Evolutionary conservation across 2,888 invertebrate species (phyloP).

Genomic region (Actias luna): DNA sequence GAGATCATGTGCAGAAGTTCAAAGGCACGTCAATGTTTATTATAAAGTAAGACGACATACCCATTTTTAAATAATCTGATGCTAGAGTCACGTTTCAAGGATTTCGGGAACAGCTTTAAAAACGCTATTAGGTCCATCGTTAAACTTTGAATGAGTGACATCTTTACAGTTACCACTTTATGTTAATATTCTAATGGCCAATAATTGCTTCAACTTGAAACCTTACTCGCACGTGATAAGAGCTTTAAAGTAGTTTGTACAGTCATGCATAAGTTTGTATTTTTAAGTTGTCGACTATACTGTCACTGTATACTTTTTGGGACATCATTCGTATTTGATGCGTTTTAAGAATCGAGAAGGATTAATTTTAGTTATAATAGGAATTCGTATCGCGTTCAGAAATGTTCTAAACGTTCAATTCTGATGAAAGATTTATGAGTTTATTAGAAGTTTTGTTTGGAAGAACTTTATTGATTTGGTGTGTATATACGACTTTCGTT

Average conservation of each 20-base stretch:
- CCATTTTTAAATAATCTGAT: conserved; percentile 77
- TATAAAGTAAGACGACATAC: conserved; percentile 68
- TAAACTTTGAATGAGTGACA: conserved; percentile 80
- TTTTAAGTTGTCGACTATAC: conserved; percentile 67
- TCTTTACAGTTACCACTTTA: conserved; percentile 58
- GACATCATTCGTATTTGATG: conserved; percentile 70
- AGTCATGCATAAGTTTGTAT: conserved; percentile 38
- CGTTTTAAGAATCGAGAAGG: conserved; percentile 64
- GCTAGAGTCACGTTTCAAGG: conserved; percentile 76
- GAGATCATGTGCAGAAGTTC: conserved; percentile 58
- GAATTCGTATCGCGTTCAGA: conserved; percentile 55
- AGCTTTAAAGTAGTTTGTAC: conserved; percentile 15
- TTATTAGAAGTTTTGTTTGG: conserved; percentile 32
- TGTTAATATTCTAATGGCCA: conserved; percentile 15
- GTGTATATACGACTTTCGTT: not conserved
- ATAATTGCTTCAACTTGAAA: conserved; percentile 16
- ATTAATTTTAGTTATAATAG: conserved; percentile 71
- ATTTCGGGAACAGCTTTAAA: conserved; percentile 77
- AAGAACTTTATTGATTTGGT: not conserved
- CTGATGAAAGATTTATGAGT: conserved; percentile 43
- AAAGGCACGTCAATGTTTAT: conserved; percentile 63
- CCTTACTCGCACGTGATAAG: conserved; percentile 28
- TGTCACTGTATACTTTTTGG: conserved; percentile 69
- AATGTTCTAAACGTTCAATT: conserved; percentile 19
- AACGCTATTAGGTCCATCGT: conserved; percentile 78